Conservation (phyloP, 92 coral and sea anemone species). For the Epizoanthus fatuus region DNA sequence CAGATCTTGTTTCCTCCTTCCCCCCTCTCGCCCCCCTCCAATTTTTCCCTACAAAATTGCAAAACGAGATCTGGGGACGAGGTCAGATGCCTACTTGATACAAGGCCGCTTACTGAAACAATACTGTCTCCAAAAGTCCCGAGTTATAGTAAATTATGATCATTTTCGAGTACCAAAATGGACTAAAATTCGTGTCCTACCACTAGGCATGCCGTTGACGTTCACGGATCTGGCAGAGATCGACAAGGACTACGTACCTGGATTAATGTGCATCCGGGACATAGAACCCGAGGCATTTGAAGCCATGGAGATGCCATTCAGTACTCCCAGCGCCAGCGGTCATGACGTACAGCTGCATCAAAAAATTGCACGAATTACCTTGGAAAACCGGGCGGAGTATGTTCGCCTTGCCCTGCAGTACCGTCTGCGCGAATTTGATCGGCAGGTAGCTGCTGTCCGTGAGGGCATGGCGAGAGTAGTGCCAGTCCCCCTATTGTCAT, state of each 20-base stretch:
- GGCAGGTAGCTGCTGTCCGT: constrained; percentile 94
- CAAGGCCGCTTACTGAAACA: too few species aligned
- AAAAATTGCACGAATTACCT: constrained; percentile 78
- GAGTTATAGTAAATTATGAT: too few species aligned
- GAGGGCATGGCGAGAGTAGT: constrained; percentile 99
- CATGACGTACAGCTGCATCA: constrained; percentile 91
- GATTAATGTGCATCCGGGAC: constrained; percentile 98
- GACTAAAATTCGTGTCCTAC: background rate
- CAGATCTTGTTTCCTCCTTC: too few species aligned
- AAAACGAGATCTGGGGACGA: too few species aligned
- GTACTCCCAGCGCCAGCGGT: constrained; percentile 99
- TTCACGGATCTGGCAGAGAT: constrained; percentile 97
- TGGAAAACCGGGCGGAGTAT: constrained; percentile 95
- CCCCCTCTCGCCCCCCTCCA: too few species aligned
- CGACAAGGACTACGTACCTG: constrained; percentile 99
- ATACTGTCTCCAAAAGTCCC: too few species aligned
- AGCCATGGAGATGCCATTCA: constrained; percentile 99
- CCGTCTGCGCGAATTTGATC: constrained; percentile 93
- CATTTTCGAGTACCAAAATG: too few species aligned
- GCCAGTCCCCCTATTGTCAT: constrained; percentile 95
- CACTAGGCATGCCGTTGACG: constrained; percentile 77
- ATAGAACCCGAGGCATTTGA: constrained; percentile 94
- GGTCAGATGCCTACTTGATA: too few species aligned
- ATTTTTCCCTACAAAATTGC: too few species aligned
- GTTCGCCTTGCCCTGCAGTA: constrained; percentile 90